Conservation (phyloP, 2,888 invertebrate genomes). For the Allophyes oxyacanthae region DNA sequence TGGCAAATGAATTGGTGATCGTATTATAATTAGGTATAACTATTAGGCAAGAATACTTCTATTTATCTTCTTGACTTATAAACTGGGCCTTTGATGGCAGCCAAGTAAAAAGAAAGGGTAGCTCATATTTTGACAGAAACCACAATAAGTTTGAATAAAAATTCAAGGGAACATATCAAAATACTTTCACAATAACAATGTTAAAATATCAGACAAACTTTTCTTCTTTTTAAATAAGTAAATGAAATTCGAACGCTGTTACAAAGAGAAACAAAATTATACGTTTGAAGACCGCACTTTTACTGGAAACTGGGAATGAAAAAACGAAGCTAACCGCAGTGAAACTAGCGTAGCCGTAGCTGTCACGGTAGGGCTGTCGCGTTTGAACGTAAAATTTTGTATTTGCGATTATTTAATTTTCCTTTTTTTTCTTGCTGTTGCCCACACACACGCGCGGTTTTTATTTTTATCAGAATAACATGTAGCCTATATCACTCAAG, state of each 20-base stretch:
- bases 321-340: conserved; percentile 55
- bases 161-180: neutral
- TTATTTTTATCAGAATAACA: too few relatives aligned
- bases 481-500: too few relatives aligned
- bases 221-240: conserved; percentile 14
- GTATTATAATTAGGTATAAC: too few relatives aligned
- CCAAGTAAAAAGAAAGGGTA: too few relatives aligned
- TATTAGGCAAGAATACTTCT: too few relatives aligned
- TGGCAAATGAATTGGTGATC: too few relatives aligned
- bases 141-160: too few relatives aligned
- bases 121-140: too few relatives aligned
- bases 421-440: conserved; percentile 8
- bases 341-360: conserved; percentile 55
- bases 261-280: conserved; percentile 43
- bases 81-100: too few relatives aligned
- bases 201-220: neutral
- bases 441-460: too few relatives aligned
- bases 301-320: conserved; percentile 42
- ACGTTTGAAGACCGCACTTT: conserved; percentile 61
- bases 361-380: conserved; percentile 56
- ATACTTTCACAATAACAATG: neutral
- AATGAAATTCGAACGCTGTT: conserved; percentile 26
- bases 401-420: conserved; percentile 2
- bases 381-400: conserved; percentile 31
- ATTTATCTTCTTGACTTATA: too few relatives aligned